Evolutionary conservation across 2,797 vertebrate species (phyloP).

Genomic region (Emys orbicularis): DNA sequence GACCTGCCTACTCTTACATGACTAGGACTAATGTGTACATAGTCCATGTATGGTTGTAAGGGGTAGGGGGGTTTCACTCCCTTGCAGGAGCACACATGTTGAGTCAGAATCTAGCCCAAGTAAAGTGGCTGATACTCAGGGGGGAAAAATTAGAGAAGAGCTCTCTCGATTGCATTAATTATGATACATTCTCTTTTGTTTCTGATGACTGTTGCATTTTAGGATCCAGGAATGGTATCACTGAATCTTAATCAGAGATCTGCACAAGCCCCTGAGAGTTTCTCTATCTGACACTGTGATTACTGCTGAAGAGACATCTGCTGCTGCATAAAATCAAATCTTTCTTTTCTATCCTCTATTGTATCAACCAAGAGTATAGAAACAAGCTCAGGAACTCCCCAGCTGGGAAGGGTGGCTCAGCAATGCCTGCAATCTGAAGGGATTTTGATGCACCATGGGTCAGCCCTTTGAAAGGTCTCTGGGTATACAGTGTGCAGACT

Average conservation of each 20-base stretch:
- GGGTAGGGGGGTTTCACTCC: background rate
- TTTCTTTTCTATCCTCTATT: slow-evolving; percentile 58
- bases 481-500: background rate
- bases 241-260: slow-evolving; percentile 79
- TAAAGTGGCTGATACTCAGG: slow-evolving; percentile 19
- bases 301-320: slow-evolving; percentile 79
- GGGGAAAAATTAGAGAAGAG: background rate
- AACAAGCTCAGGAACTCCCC: slow-evolving; percentile 9
- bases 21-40: background rate
- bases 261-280: slow-evolving; percentile 73
- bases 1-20: background rate
- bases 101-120: background rate
- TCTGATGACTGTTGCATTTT: slow-evolving; percentile 74
- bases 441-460: background rate
- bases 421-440: background rate
- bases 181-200: slow-evolving; percentile 69
- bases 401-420: background rate
- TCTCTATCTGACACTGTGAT: slow-evolving; percentile 75
- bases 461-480: slow-evolving; percentile 16
- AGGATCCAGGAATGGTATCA: slow-evolving; percentile 68
- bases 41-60: background rate
- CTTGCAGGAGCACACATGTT: background rate
- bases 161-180: slow-evolving; percentile 67
- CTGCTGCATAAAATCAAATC: slow-evolving; percentile 73
- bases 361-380: slow-evolving; percentile 25